Conservation (phyloP, 2,888 invertebrate genomes). For the Mellilla xanthometata region DNA sequence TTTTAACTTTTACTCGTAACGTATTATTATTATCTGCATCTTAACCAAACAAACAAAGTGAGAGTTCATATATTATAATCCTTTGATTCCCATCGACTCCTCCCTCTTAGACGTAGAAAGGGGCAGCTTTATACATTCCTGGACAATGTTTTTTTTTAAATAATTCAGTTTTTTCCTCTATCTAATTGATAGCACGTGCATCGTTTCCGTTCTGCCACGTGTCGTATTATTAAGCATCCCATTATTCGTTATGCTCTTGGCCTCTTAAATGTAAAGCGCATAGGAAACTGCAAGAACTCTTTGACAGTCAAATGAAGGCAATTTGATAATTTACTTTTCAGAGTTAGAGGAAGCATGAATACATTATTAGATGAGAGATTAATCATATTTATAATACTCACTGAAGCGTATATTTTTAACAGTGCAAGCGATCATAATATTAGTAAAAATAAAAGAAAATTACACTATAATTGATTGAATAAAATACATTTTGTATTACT, state of each 20-base stretch:
- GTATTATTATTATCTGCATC: too few relatives aligned
- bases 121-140: conserved; percentile 48
- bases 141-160: conserved; percentile 50
- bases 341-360: conserved; percentile 1
- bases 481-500: too few relatives aligned
- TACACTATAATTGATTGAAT: too few relatives aligned
- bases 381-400: background rate
- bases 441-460: too few relatives aligned
- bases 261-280: conserved; percentile 41
- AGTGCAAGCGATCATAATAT: too few relatives aligned
- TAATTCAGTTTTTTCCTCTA: conserved; percentile 42
- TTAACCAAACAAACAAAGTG: background rate
- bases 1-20: too few relatives aligned
- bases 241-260: conserved; percentile 65
- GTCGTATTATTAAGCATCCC: conserved; percentile 67
- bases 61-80: conserved; percentile 38
- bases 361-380: background rate
- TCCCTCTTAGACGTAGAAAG: conserved; percentile 52
- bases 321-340: conserved; percentile 38
- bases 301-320: conserved; percentile 60
- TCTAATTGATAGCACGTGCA: conserved; percentile 80
- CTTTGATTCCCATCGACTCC: conserved; percentile 42
- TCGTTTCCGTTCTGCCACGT: conserved; percentile 73
- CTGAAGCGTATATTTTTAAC: background rate
- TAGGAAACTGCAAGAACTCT: conserved; percentile 49